Percentiles rank a stretch among this genome's conserved stretches.
Conservation (phyloP, 2,888 invertebrate genomes). For the Alentia gelatinosa region DNA sequence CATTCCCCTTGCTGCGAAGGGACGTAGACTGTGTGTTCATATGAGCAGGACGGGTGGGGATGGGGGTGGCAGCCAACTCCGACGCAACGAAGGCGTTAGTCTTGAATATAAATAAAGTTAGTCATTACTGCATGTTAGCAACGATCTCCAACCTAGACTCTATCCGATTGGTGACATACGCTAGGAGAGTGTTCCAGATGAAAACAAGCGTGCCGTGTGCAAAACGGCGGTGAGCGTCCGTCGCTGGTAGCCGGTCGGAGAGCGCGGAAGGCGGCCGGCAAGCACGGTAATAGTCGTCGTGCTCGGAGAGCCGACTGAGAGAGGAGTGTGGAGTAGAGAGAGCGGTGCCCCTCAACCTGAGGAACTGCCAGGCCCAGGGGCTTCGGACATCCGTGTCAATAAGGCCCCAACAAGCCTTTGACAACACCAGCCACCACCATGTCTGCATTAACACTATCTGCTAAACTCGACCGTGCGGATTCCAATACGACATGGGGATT, state of each 20-base stretch:
- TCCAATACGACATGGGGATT: constrained; percentile 79
- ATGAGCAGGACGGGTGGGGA: too few relatives aligned
- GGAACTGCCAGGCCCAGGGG: constrained; percentile 21
- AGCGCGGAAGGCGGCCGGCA: background rate
- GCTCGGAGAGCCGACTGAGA: background rate
- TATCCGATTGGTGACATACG: too few relatives aligned
- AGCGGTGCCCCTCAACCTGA: background rate
- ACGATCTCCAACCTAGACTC: too few relatives aligned
- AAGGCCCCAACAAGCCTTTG: background rate
- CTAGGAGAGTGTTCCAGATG: background rate
- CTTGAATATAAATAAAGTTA: too few relatives aligned
- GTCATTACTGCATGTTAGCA: too few relatives aligned
- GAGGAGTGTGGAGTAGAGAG: background rate
- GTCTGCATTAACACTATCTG: constrained; percentile 61
- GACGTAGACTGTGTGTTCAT: too few relatives aligned
- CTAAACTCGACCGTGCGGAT: constrained; percentile 65
- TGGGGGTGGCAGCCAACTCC: too few relatives aligned
- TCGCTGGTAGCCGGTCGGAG: background rate
- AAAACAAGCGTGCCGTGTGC: constrained; percentile 59
- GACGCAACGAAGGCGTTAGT: too few relatives aligned
- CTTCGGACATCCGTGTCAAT: background rate
- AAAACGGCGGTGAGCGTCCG: constrained; percentile 1
- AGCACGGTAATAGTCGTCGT: constrained; percentile 5
- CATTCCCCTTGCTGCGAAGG: too few relatives aligned
- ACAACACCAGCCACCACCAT: constrained; percentile 42